Evolutionary conservation across 2,797 vertebrate species (phyloP), one percentile per base, ranked within the genome.

Genomic region (Amniataba percoides): DNA sequence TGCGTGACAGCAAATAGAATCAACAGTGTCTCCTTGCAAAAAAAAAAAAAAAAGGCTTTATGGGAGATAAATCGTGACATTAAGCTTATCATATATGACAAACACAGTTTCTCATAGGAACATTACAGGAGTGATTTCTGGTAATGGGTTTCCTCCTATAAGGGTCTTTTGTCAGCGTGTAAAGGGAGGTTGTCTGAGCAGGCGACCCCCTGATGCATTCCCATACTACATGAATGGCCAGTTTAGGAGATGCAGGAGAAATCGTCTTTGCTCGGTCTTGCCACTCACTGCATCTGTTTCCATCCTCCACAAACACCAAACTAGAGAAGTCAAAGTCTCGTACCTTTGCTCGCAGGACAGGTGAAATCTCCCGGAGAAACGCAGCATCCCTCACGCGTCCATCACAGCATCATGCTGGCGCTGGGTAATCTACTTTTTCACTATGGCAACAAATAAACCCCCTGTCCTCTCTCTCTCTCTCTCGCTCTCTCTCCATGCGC

Each of bases 401-500:
- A 86, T 92, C 91, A 87, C 58, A 45, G 88, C 87, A 84, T 88
- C 90, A 71, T 80, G 84, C 80, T 86, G 63, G 27, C 78, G 34
- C 74, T 78, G 86, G 82, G 83, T 93, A 92, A 94, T 94, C 93
- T 93, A 94, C 94, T 93, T 94, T 92, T 92, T 93, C 91, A 93
- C 92, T 94, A 93, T 94, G 89, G 91, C 90, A 95, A 95, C 91
- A 90, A 86, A 92, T 89, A 87, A 91, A 83, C 78, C 66, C 71
- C 42, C 62, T 56, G 27, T 45, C 45, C 69, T 71, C 74, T 80
- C 77, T 70, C 67, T 71, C 27, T 31, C 27, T 31, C 27, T 27
- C 27, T 27, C 27, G 2, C 27, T 31, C 27, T 31, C 27, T 31
- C 27, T 31, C 27, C 27, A 31, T 31, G 27, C 52, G 77, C 87